phyloP scores from a whole-genome alignment of 2,888 invertebrate species.

The Ceraclea dissimilis region DNA sequence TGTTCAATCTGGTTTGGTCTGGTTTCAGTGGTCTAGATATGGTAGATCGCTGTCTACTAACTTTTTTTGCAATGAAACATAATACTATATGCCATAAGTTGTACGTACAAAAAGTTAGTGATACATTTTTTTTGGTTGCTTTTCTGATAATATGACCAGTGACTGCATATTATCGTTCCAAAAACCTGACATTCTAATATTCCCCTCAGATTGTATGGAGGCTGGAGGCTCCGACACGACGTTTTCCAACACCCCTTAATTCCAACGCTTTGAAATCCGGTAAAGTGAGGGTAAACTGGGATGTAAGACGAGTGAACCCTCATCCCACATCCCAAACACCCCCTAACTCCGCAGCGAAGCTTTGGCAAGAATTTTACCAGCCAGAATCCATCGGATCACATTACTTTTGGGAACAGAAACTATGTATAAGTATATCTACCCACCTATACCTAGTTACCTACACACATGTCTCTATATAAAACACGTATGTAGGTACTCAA shows the following conservation, averaged over 20 bases:
- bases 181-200: background rate
- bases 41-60: too few species aligned
- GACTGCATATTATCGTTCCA: background rate
- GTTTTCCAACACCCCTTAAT: background rate
- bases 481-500: background rate
- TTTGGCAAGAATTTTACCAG: background rate
- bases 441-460: too few species aligned
- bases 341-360: background rate
- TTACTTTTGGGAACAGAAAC: slow-evolving; percentile 1
- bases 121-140: too few species aligned
- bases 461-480: background rate
- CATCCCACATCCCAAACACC: background rate
- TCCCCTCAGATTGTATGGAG: too few species aligned
- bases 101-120: too few species aligned
- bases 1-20: too few species aligned
- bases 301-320: slow-evolving; percentile 1
- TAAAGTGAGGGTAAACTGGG: slow-evolving; percentile 3
- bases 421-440: too few species aligned
- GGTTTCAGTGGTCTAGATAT: too few species aligned
- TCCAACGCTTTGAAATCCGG: slow-evolving; percentile 1
- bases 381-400: background rate
- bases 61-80: too few species aligned
- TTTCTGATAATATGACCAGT: too few species aligned
- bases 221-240: background rate
- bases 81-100: too few species aligned